Evolutionary conservation across 2,113 vertebrate genomes (phyloP).

Genomic region (Rhinolophus ferrumequinum): DNA sequence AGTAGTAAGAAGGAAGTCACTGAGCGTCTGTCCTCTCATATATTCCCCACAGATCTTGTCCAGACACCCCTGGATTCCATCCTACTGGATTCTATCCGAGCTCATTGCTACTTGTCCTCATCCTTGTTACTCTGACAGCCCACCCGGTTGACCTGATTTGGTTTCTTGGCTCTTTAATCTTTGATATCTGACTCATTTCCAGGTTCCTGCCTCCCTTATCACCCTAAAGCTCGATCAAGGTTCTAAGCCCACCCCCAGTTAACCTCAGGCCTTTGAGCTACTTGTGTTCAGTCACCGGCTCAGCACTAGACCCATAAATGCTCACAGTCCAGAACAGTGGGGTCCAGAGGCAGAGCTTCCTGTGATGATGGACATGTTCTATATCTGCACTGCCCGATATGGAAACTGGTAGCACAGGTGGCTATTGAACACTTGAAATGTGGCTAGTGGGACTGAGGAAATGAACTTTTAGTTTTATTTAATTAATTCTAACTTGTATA

Average conservation of each 20-base stretch:
- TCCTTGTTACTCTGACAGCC: neutral
- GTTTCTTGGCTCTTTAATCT: neutral
- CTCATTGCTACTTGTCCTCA: neutral
- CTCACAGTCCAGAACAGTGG: neutral
- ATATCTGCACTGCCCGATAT: neutral
- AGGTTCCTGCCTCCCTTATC: neutral
- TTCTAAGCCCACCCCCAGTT: neutral
- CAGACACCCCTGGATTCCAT: neutral
- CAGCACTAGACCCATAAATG: neutral
- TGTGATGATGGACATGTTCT: neutral
- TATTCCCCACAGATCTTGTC: neutral
- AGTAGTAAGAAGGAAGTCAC: neutral
- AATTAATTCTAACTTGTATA: neutral
- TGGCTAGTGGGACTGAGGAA: neutral
- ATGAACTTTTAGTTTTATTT: neutral
- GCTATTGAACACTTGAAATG: neutral
- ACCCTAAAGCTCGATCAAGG: neutral
- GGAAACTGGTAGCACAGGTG: neutral
- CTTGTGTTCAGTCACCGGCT: neutral
- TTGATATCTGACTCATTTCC: neutral
- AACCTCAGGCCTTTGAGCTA: neutral
- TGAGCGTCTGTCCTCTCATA: too few relatives aligned
- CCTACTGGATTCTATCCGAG: neutral
- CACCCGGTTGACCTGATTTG: neutral
- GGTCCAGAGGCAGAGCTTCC: neutral